phyloP scores from a whole-genome alignment of 2,888 invertebrate genomes.

The Drosophila nr. perissopoda region DNA sequence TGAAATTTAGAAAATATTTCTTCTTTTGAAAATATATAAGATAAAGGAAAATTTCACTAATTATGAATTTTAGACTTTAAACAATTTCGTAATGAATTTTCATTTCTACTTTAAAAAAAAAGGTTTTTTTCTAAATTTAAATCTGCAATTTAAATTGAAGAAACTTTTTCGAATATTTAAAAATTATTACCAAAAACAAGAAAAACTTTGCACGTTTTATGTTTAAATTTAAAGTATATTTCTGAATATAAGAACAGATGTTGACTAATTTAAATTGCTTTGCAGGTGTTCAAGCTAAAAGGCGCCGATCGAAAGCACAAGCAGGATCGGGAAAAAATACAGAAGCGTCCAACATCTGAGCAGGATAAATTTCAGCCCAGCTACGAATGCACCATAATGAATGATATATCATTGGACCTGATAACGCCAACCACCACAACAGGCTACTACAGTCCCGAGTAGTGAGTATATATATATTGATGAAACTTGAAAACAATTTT shows the following conservation, averaged over 20 bases:
- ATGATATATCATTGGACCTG: slow-evolving; percentile 89
- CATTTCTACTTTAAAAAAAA: background rate
- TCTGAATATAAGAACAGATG: background rate
- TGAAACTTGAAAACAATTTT: background rate
- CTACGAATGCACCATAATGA: slow-evolving; percentile 97
- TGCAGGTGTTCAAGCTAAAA: slow-evolving; percentile 92
- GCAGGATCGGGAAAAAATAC: slow-evolving; percentile 97
- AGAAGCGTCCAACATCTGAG: slow-evolving; percentile 92
- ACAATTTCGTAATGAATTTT: background rate
- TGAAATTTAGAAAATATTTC: background rate
- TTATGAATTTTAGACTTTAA: background rate
- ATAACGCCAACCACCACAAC: slow-evolving; percentile 71
- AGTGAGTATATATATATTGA: slow-evolving; percentile 76
- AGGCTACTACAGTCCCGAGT: slow-evolving; percentile 85
- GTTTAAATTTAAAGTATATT: too few relatives aligned
- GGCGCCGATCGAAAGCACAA: slow-evolving; percentile 99
- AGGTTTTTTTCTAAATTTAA: background rate
- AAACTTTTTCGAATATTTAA: background rate
- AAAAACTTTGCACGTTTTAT: background rate
- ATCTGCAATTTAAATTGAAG: background rate
- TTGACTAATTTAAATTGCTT: background rate
- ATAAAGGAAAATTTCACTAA: background rate
- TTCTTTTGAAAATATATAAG: background rate
- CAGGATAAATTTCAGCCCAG: slow-evolving; percentile 97
- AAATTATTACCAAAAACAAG: background rate